Evolutionary conservation across 2,113 vertebrate genomes (phyloP), one percentile per base, ranked within the genome.

Genomic region (Lontra canadensis): DNA sequence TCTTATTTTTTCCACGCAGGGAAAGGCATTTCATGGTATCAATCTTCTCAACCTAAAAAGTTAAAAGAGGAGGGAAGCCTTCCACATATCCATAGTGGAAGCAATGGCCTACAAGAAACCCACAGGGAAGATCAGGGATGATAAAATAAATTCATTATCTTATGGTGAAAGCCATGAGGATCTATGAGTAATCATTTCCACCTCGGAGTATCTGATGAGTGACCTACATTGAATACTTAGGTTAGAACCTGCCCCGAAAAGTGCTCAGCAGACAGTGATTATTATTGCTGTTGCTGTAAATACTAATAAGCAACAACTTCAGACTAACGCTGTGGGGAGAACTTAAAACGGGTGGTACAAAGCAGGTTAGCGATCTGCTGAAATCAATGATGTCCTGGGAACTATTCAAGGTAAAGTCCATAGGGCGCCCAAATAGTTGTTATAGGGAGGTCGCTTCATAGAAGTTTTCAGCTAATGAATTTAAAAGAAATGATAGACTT

Each of bases 41-140:
- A 88, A 61, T 90, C 61, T 61, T 96, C 81, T 69, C 76, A 95
- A 85, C 29, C 52, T 91, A 82, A 82, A 86, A 87, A 73, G 44
- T 84, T 87, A 78, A 93, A 52, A 29, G 39, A 94, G 23, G 26
- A 94, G 36, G 31, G 12, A 71, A 61, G 26, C 81, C 76, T 96
- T 90, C 7, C 36, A 88, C 25, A 12, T 59, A 63, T 44, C 9
- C 47, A 49, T 14, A 85, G 23, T 42, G 23, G 71, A 96, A 57
- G 87, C 20, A 74, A 6, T 12, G 17, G 4, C 20, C n/a, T 74
- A 9, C 17, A 88, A 93, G 83, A 79, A 88, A 84, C 31, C 15
- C 47, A 25, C 3, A 14, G 0, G 61, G 73, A 95, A 93, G n/a
- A 61, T n/a, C 3, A 55, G 49, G 93, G 65, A 21, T 44, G 52